Base-by-base conservation (phyloP, 2,888 invertebrate genomes). In the Hirtodrosophila cameraria region DNA sequence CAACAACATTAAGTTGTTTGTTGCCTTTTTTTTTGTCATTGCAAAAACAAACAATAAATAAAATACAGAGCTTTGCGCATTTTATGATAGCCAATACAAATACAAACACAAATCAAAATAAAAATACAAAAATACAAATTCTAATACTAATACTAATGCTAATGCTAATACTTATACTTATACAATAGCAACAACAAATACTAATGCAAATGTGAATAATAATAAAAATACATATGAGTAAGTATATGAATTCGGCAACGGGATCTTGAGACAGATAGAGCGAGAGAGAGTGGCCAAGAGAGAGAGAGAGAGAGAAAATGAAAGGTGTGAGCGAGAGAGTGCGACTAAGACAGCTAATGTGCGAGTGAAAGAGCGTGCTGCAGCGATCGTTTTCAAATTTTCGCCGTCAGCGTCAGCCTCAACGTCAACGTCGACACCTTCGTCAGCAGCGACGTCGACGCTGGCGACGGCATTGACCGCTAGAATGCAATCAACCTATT, bases 401-500 rank as follows among this genome's bases (percentile, higher is more conserved):
- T 74, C 52, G 67, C 72, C 70, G 82, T 65, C 72, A 64, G 48
- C 75, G 80, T 76, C 67, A 55, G 35, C 58, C 55, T 46, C 49
- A 33, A 4, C 20, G 43, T 45, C 23, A 39, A 15, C 48, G 50
- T 28, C 42, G 52, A 36, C 59, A 55, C 67, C 67, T 60, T 60
- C 67, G 52, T 48, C 60, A 38, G 38, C 67, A 30, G 48, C 33
- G 46, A 50, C 60, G 48, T 4, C 45, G 57, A 67, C 73, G 82
- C 57, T 41, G 57, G 57, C 70, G 49, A 73, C 82, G 87, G 80
- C 89, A 89, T 84, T 88, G 89, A 89, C 89, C 89, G 89, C 88
- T 79, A 83, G 79, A 87, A 86, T 89, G 89, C 89, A 89, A 87
- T 88, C 89, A 89, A 89, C 89, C 89, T 88, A 88, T 84, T 86